Percentiles rank a stretch among this genome's conserved stretches.
Conservation (phyloP, 2,888 invertebrate species). For the Ceratothoa steindachneri region DNA sequence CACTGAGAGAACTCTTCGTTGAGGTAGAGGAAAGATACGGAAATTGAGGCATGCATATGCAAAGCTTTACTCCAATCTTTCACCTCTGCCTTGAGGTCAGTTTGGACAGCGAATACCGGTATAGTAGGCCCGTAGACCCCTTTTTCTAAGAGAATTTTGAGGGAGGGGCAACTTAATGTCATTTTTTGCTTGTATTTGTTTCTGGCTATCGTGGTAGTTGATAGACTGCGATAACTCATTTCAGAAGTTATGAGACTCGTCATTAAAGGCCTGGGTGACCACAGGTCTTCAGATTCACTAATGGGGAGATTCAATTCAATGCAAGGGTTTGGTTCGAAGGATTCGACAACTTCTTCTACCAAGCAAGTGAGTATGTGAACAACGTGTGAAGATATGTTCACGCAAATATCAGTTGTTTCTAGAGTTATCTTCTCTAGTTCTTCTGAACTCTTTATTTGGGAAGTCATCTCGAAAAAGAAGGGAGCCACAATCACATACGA, state of each 20-base stretch:
- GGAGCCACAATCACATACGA: constrained; percentile 40
- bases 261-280: constrained; percentile 66
- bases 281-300: constrained; percentile 62
- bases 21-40: constrained; percentile 62
- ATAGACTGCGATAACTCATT: not conserved
- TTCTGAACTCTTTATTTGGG: constrained; percentile 60
- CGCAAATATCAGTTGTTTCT: constrained; percentile 64
- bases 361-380: constrained; percentile 66
- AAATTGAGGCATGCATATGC: constrained; percentile 55
- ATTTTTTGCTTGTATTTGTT: constrained; percentile 58
- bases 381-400: constrained; percentile 69
- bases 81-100: constrained; percentile 61
- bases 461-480: constrained; percentile 30
- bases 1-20: constrained; percentile 68
- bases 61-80: constrained; percentile 66
- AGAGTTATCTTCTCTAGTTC: constrained; percentile 65
- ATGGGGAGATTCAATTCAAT: constrained; percentile 53
- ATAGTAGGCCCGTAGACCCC: constrained; percentile 55
- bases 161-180: constrained; percentile 59
- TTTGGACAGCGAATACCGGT: constrained; percentile 59
- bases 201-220: constrained; percentile 1
- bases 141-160: constrained; percentile 65
- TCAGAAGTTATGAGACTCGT: constrained; percentile 48
- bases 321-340: constrained; percentile 53
- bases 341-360: constrained; percentile 49